These are phyloP conservation scores for Mamestra brassicae DNA, from an alignment of 2,888 invertebrate species.

Conservation along the genomic window DNA sequence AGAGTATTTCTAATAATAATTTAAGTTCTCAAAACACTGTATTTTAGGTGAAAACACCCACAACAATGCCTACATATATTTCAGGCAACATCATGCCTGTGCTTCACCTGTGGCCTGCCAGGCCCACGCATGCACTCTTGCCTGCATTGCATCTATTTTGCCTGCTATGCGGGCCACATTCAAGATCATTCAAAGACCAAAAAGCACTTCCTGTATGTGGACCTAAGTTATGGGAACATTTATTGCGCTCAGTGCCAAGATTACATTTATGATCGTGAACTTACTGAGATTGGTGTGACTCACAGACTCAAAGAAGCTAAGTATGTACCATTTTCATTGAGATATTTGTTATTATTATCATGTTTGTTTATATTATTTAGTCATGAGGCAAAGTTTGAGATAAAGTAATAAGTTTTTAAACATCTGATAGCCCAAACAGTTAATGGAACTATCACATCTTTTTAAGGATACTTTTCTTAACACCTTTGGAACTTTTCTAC, in stretches of 20 bases:
- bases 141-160: conserved; percentile 98
- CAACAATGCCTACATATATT: conserved; percentile 57
- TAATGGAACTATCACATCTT: not conserved
- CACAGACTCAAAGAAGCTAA: conserved; percentile 91
- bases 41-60: conserved; percentile 43
- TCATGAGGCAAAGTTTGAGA: not conserved
- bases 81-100: conserved; percentile 95
- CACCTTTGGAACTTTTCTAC: conserved; percentile 4
- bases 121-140: conserved; percentile 96
- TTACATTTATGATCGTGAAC: conserved; percentile 96
- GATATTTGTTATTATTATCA: conserved; percentile 4
- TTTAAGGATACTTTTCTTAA: not conserved
- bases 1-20: conserved; percentile 4
- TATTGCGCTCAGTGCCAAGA: conserved; percentile 97
- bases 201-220: conserved; percentile 96
- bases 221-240: conserved; percentile 96
- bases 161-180: conserved; percentile 97
- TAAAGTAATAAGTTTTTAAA: not conserved
- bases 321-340: conserved; percentile 74
- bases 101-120: conserved; percentile 95
- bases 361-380: conserved; percentile 1
- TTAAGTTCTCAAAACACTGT: conserved; percentile 23
- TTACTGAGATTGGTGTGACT: conserved; percentile 89
- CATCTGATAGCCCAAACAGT: not conserved
- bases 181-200: conserved; percentile 95